These are phyloP conservation scores for Triplophysa yarkandensis DNA, from an alignment of 2,797 vertebrate genomes.

Conservation along the genomic window DNA sequence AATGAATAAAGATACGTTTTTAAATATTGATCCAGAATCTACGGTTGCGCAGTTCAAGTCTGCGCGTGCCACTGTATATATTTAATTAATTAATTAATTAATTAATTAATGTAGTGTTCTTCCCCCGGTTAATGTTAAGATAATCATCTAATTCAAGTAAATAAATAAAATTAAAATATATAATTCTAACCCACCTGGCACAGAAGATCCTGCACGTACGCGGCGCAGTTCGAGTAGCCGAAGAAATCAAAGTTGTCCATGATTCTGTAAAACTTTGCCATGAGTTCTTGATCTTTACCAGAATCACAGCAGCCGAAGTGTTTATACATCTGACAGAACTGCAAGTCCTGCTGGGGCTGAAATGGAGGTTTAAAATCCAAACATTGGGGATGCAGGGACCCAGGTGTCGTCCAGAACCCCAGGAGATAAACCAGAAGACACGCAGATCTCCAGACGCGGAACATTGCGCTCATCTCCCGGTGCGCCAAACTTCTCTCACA, in stretches of 20 bases:
- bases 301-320: constrained; percentile 90
- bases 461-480: constrained; percentile 60
- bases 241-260: constrained; percentile 75
- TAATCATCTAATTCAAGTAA: too few relatives aligned
- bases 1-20: too few relatives aligned
- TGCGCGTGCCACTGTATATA: too few relatives aligned
- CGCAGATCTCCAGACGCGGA: constrained; percentile 29
- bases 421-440: constrained; percentile 44
- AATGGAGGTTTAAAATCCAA: constrained; percentile 95
- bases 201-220: constrained; percentile 85
- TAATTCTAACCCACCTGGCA: constrained; percentile 84
- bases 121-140: too few relatives aligned
- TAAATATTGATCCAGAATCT: too few relatives aligned
- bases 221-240: constrained; percentile 77
- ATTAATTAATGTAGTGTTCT: too few relatives aligned
- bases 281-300: constrained; percentile 79
- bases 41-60: too few relatives aligned
- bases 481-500: constrained; percentile 22
- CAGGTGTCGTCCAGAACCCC: constrained; percentile 59
- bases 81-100: too few relatives aligned
- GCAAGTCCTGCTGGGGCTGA: constrained; percentile 77
- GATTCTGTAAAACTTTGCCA: constrained; percentile 78
- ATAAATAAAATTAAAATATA: not conserved
- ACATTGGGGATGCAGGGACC: constrained; percentile 85
- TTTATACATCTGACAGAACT: constrained; percentile 86